Evolutionary conservation across 1,140 invertebrate species (phyloP).

Genomic region (Acyrthosiphon pisum): DNA sequence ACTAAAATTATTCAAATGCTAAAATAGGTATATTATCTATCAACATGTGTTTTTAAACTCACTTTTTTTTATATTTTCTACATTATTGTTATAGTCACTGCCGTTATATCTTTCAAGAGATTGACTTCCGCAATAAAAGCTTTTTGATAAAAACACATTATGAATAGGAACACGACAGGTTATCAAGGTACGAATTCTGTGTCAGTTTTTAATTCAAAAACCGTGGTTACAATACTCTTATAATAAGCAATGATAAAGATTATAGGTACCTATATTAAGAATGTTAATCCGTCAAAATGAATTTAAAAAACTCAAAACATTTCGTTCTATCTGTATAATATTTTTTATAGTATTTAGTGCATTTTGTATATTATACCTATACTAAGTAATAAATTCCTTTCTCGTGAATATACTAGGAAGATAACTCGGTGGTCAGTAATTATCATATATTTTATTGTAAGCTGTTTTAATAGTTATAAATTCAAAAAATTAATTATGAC

Average conservation of each 20-base stretch:
- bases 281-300: neutral
- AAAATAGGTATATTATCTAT: too few species aligned
- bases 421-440: too few species aligned
- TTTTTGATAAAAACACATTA: neutral
- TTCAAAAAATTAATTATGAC: neutral
- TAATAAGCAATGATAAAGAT: neutral
- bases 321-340: neutral
- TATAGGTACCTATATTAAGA: neutral
- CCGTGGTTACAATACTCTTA: neutral
- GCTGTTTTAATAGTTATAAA: neutral
- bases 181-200: neutral
- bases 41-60: neutral
- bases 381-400: neutral
- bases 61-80: neutral
- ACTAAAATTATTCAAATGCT: neutral
- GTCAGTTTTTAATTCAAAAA: neutral
- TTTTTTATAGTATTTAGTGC: neutral
- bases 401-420: neutral
- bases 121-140: too few species aligned
- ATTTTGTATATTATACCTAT: neutral
- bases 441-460: neutral
- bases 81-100: neutral
- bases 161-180: neutral
- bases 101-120: neutral
- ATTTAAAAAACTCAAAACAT: neutral